Evolutionary conservation across 1,140 invertebrate genomes (phyloP), one percentile per base, ranked within the genome.

Genomic region (Thaumatotibia leucotreta): DNA sequence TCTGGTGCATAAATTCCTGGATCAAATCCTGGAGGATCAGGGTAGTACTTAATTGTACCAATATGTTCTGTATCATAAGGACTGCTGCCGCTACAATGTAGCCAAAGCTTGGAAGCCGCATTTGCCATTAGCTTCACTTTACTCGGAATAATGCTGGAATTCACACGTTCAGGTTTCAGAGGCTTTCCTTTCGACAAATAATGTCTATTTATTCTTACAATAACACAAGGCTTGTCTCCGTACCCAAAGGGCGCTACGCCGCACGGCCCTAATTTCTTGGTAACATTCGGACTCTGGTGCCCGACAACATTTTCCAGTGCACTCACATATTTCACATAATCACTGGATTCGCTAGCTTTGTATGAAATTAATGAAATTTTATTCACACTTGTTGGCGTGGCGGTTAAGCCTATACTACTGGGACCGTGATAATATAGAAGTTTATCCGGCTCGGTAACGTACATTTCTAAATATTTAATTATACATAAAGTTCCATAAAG

Each of bases 21-120:
- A 65, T 86, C 84, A 67, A 86, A 79, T 8, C 88, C 88, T 14
- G 88, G 88, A 4, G 88, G 88, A 70, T 88, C 65, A 0, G 88
- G 88, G 62, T 78, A 82, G 35, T 90, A 90, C 5, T 66, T 73
- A 52, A 90, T 78, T 2, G 23, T 77, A 0, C 83, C 81, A 50
- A 90, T 72, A 67, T 90, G 88, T 24, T 88, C 85, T 31, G 79
- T 86, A 68, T 88, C 86, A 52, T 84, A 84, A 1, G 77, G 64
- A 70, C 83, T 76, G 11, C 74, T 77, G 1, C 88, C 88, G 11
- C 68, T 63, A 50, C 88, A 90, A 35, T 82, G 69, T 6, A 88
- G 39, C 83, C 84, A 87, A 5, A 87, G 62, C 63, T 81, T 89
- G 5, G 73, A 68, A 61, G 82, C 71, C n/a, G 61, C 50, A 23